phyloP scores from a whole-genome alignment of 2,113 vertebrate genomes.

The Myodes glareolus region DNA sequence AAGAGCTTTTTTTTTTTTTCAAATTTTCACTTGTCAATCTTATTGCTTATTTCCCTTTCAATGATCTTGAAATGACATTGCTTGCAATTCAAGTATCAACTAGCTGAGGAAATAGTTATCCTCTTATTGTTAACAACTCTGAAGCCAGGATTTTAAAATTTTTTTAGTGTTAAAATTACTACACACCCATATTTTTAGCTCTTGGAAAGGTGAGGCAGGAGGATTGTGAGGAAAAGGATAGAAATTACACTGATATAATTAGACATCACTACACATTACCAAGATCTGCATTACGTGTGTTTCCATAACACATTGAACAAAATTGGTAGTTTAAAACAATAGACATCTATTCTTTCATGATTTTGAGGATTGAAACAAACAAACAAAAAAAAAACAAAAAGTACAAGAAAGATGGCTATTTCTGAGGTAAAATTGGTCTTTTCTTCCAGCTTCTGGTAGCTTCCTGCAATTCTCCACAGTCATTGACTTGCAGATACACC shows the following conservation, averaged over 20 bases:
- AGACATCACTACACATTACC: not conserved
- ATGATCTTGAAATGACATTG: not conserved
- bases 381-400: not conserved
- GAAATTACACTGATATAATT: not conserved
- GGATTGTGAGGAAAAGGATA: not conserved
- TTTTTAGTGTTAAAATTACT: not conserved
- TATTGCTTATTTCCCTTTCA: not conserved
- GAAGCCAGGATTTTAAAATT: not conserved
- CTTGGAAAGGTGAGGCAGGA: not conserved
- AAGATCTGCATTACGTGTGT: not conserved
- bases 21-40: not conserved
- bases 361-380: not conserved
- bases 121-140: not conserved
- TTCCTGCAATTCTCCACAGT: not conserved
- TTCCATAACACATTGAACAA: not conserved
- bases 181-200: not conserved
- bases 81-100: not conserved
- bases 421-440: not conserved
- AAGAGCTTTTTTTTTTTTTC: not conserved
- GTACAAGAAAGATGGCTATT: not conserved
- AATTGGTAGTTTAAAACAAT: not conserved
- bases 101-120: not conserved
- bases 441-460: fast-evolving
- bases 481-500: not conserved
- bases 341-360: not conserved